Percentiles rank a stretch among this genome's conserved stretches.
phyloP scores from a whole-genome alignment of 2,797 vertebrate species.

The Emys orbicularis region DNA sequence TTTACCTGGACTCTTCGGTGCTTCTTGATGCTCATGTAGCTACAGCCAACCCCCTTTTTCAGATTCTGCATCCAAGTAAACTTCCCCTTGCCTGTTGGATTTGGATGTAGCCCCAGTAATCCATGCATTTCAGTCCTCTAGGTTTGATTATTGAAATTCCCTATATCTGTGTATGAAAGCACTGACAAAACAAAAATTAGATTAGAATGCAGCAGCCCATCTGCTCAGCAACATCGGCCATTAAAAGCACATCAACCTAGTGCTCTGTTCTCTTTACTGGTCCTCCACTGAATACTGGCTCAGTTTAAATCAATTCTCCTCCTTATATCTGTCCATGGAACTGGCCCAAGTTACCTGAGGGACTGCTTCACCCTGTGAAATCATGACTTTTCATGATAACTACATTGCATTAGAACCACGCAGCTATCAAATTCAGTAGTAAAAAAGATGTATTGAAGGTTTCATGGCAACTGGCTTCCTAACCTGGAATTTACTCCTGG shows the following conservation, averaged over 20 bases:
- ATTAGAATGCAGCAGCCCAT: constrained; percentile 31
- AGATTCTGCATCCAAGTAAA: neutral
- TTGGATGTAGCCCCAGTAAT: neutral
- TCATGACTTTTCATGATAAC: too few relatives aligned
- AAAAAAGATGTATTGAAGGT: too few relatives aligned
- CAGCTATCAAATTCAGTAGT: too few relatives aligned
- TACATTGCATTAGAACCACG: too few relatives aligned
- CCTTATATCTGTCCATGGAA: too few relatives aligned
- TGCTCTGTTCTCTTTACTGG: neutral
- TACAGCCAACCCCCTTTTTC: neutral
- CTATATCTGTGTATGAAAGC: constrained; percentile 41
- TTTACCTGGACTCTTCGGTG: neutral
- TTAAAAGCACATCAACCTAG: constrained; percentile 27
- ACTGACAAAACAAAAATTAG: constrained; percentile 51
- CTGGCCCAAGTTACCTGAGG: too few relatives aligned
- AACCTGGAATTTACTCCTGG: too few relatives aligned
- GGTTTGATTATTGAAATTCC: neutral
- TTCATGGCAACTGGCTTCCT: too few relatives aligned
- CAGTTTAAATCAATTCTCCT: neutral
- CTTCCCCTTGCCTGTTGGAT: neutral
- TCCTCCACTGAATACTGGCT: neutral
- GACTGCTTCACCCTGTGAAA: too few relatives aligned
- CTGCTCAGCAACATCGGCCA: neutral
- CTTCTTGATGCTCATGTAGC: neutral
- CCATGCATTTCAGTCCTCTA: constrained; percentile 18